Evolutionary conservation across 2,888 invertebrate genomes (phyloP), one percentile per base, ranked within the genome.

Genomic region (Ephialtes manifestator): DNA sequence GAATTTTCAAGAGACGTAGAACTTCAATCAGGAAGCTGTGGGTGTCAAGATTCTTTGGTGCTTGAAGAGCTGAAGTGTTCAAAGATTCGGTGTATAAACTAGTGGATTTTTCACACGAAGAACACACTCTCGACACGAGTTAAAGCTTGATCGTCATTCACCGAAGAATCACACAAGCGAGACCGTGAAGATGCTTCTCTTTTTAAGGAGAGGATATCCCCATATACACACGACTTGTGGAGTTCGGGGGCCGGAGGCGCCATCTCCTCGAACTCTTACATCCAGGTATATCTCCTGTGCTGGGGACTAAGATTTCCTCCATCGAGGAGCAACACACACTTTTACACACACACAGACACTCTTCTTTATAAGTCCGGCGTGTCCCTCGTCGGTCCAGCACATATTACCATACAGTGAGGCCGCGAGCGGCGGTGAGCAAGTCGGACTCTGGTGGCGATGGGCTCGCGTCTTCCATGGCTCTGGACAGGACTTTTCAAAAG

Each of bases 231-330:
- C 76, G 81, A 55, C 58, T 77, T 83, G 82, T 81, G 86, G 88
- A 89, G 84, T 86, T 88, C 86, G 81, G 87, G 83, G 87, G 91
- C 93, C 93, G 87, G 88, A 90, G 93, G 93, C 93, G 92, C 92
- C 93, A 92, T 93, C 92, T 92, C 89, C 89, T 90, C 91, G 90
- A 91, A 90, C 91, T 90, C 90, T 92, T 89, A 51, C 77, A 90
- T 91, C 90, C 91, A 88, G 89, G 88, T 90, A 86, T 86, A 87
- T 90, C 90, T 91, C 87, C 79, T 84, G 35, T 81, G 84, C 75
- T 75, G 46, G 76, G 81, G 65, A 84, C 80, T 80, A 48, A 76
- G 76, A 72, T 58, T n/a, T n/a, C n/a, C n/a, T n/a, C 51, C 81
- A 79, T 83, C 85, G 81, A 78, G 63, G 63, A 55, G 10, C 58